Percentiles rank a stretch among this genome's conserved stretches.
phyloP scores from a whole-genome alignment of 2,797 vertebrate species.

The Pangasius djambal region DNA sequence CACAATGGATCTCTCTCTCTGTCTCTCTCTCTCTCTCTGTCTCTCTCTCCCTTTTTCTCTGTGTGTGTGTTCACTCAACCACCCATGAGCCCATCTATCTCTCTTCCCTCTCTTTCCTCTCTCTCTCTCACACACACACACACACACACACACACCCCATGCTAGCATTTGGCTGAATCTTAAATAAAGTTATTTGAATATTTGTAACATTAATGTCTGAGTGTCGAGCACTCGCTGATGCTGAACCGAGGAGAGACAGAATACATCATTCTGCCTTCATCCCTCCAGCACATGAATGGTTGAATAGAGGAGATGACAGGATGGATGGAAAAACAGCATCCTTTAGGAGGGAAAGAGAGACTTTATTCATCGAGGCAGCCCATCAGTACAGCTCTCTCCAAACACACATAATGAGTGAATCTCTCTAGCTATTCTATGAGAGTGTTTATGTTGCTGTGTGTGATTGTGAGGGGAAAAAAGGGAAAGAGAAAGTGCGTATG shows the following conservation, averaged over 20 bases:
- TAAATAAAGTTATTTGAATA: conserved; percentile 84
- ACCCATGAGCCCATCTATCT: conserved; percentile 14
- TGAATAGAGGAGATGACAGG: conserved; percentile 17
- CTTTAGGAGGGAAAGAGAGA: conserved; percentile 16
- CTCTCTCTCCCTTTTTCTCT: not conserved
- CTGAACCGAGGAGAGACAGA: conserved; percentile 58
- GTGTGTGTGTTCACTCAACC: conserved; percentile 12
- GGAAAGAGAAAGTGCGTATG: conserved; percentile 4
- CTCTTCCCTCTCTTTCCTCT: not conserved
- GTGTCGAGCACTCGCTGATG: conserved; percentile 72
- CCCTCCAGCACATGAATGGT: conserved; percentile 16
- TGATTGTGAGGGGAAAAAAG: not conserved
- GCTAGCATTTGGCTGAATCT: conserved; percentile 75
- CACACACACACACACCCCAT: not conserved
- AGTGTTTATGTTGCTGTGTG: conserved; percentile 24
- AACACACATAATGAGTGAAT: conserved; percentile 22
- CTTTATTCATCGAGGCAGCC: conserved; percentile 5
- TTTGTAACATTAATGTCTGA: conserved; percentile 79
- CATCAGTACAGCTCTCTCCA: conserved; percentile 20
- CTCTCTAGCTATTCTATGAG: conserved; percentile 5
- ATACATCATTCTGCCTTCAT: conserved; percentile 33
- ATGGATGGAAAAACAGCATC: conserved; percentile 13
- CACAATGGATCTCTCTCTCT: conserved; percentile 35
- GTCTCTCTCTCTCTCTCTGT: not conserved
- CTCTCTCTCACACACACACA: not conserved